Conservation (phyloP, 2,113 vertebrate species). For the Hippopotamus amphibius region DNA sequence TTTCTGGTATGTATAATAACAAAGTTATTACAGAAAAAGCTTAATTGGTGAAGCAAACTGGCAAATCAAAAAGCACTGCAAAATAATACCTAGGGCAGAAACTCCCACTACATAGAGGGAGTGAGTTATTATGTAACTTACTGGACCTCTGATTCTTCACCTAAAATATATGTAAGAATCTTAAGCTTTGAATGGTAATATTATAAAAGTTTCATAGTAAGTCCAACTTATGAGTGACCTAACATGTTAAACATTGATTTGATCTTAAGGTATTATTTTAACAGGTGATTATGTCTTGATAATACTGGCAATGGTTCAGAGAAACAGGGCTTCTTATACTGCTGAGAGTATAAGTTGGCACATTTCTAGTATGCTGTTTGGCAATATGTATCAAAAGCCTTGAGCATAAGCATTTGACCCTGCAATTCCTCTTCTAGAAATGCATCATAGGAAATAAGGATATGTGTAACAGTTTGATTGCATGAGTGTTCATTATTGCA, state of each 20-base stretch:
- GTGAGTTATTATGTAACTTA: not conserved
- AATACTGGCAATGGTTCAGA: not conserved
- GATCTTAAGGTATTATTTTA: slow-evolving; percentile 37
- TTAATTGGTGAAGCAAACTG: not conserved
- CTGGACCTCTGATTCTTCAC: not conserved
- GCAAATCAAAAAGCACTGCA: not conserved
- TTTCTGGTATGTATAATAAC: not conserved
- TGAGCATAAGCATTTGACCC: not conserved
- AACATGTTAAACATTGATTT: slow-evolving; percentile 32
- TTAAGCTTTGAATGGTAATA: slow-evolving; percentile 8
- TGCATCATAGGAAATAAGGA: slow-evolving; percentile 17
- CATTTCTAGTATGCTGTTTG: not conserved
- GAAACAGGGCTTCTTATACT: not conserved
- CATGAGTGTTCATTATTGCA: not conserved
- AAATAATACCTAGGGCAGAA: not conserved
- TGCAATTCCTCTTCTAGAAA: slow-evolving; percentile 14
- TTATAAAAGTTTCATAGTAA: not conserved
- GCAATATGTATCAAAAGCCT: slow-evolving; percentile 38
- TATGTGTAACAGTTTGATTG: not conserved
- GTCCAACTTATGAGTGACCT: not conserved
- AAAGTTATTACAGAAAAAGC: not conserved
- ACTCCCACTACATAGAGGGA: not conserved
- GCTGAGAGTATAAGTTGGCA: not conserved
- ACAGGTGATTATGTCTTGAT: slow-evolving; percentile 28
- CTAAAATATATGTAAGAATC: not conserved